Conservation (phyloP, 53 echinoderm and acorn worm genomes). For the Paelopatides confundens region DNA sequence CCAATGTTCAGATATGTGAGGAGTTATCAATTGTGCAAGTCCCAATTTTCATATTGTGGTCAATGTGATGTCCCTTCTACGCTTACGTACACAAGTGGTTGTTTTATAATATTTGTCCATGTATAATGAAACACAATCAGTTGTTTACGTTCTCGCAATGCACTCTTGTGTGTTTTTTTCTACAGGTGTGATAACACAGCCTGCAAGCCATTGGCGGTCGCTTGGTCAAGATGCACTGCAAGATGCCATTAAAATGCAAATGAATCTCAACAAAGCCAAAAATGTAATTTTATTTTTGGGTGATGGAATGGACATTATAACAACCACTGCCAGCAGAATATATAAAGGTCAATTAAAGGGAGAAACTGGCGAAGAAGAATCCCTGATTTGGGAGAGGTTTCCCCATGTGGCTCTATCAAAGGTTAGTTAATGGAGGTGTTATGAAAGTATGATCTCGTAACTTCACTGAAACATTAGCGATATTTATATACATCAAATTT, state of each 20-base stretch:
- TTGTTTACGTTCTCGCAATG: no score
- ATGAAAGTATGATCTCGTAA: no score
- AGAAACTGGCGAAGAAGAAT: slow-evolving; percentile 73
- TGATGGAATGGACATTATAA: slow-evolving; percentile 83
- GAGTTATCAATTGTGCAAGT: no score
- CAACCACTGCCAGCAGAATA: slow-evolving; percentile 83
- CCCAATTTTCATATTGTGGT: no score
- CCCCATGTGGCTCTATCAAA: slow-evolving; percentile 79
- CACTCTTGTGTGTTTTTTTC: no score
- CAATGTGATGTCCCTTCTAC: no score
- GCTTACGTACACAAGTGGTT: no score
- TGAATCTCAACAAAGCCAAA: slow-evolving; percentile 78
- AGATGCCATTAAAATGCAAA: slow-evolving; percentile 37
- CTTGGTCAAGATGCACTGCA: slow-evolving; percentile 57
- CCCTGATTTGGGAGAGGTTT: slow-evolving; percentile 78
- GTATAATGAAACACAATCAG: no score
- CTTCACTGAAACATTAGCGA: no score
- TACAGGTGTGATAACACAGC: slow-evolving; percentile 10
- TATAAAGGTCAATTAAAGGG: slow-evolving; percentile 75
- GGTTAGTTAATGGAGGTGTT: slow-evolving; percentile 70
- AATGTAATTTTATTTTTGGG: slow-evolving; percentile 86
- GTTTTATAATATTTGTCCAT: no score
- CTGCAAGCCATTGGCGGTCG: slow-evolving; percentile 70
- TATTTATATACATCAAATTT: no score
- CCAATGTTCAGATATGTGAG: no score